Base-by-base conservation (phyloP, 2,113 vertebrate genomes). In the Brachyistius frenatus region DNA sequence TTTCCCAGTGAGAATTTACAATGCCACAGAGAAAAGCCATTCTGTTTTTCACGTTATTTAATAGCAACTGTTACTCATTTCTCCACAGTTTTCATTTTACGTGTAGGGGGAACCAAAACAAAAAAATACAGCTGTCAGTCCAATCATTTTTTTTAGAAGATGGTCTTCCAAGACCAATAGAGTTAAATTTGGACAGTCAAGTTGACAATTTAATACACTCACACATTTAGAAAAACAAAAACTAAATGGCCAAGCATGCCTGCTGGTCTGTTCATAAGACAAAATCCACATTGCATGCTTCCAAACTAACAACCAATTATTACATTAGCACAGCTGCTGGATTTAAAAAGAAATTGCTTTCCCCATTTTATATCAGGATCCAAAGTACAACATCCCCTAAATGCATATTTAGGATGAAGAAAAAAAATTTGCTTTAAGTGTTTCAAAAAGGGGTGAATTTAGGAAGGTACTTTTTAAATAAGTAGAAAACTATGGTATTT, bases 401-500 rank as follows among this genome's bases (percentile, higher is more conserved):
- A 67, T 65, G 16, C 16, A 35, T 15, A 57, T 68, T 68, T 85
- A 10, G 44, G 62, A 66, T 50, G 7, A 75, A 73, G 3, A 2
- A 71, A n/a, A 55, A 67, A 54, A 44, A 66, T 23, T 36, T 9
- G 3, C 37, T 36, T 68, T 14, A 32, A 49, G 30, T 69, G 39
- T 41, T 63, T 79, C 52, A 68, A 75, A 66, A 31, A 2, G 33
- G 7, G 31, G 3, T 23, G 61, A 68, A 85, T 79, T 66, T 13
- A 69, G 50, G 71, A 66, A 81, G 69, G 64, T 56, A 47, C 23
- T 79, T 83, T 85, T 89, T 86, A 86, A 89, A 88, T 78, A 65
- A 87, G 50, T 86, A 71, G 30, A 86, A 92, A 86, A 90, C 41
- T 70, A 84, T 64, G 70, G 74, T 89, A 83, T 91, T 88, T 87